These are phyloP conservation scores for Zeuzera pyrina DNA, from an alignment of 2,888 invertebrate genomes.

Conservation along the genomic window DNA sequence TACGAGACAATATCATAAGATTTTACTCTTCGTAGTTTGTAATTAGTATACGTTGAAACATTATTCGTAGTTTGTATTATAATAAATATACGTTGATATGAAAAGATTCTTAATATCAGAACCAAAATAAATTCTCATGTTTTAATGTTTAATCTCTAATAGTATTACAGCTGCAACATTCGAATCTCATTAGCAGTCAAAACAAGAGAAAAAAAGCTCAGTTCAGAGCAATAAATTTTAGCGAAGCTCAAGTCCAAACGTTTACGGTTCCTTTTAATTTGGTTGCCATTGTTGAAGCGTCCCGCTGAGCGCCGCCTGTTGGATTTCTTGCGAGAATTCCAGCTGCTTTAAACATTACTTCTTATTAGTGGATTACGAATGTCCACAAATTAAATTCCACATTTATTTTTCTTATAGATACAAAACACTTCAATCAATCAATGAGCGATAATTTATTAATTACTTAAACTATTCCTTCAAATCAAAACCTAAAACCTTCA, in stretches of 20 bases:
- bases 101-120: too few species aligned
- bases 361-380: slow-evolving; percentile 62
- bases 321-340: slow-evolving; percentile 64
- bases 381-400: slow-evolving; percentile 36
- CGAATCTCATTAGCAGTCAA: slow-evolving; percentile 67
- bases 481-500: too few species aligned
- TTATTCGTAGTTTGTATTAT: too few species aligned
- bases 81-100: too few species aligned
- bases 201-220: slow-evolving; percentile 54
- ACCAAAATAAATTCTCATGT: too few species aligned
- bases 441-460: too few species aligned
- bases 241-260: slow-evolving; percentile 67
- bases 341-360: slow-evolving; percentile 65
- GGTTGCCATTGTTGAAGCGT: slow-evolving; percentile 66
- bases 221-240: slow-evolving; percentile 65
- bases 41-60: too few species aligned
- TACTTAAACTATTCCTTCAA: too few species aligned
- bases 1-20: not conserved
- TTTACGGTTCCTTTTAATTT: slow-evolving; percentile 72
- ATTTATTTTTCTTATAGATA: too few species aligned
- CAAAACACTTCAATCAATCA: too few species aligned
- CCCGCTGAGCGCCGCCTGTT: slow-evolving; percentile 60
- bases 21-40: not conserved
- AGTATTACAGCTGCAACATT: slow-evolving; percentile 60
- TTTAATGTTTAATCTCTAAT: not conserved